Base-by-base conservation (phyloP, 1,140 invertebrate genomes). In the Stenopsyche tienmushanensis region DNA sequence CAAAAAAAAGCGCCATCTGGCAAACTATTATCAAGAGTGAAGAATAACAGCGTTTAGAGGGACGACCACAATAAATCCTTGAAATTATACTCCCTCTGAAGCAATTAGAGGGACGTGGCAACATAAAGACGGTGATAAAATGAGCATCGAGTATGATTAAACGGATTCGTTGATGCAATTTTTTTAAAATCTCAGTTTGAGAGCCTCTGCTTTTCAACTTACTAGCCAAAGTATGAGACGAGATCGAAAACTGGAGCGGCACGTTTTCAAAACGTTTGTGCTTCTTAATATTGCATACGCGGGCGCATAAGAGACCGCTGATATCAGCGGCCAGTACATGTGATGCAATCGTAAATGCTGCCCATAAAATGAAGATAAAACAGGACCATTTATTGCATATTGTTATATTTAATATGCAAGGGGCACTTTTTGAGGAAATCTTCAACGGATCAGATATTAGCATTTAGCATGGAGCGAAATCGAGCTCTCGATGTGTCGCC, bases 221-320 rank as follows among this genome's bases (percentile, higher is more conserved):
- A 34, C 13, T 13, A 34, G 13, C 45, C 7, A 49, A 49, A 17
- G n/a, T 8, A 21, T 17, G 17, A 52, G 44, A 58, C 59, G 60
- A 67, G 66, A 64, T 68, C 45, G 62, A 60, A 44, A 68, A 68
- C 62, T 68, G 62, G 66, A 64, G 55, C 66, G 62, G 66, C 66
- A 64, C 66, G 62, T 64, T 68, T 64, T 55, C 21, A 68, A 44
- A 67, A 67, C 44, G 18, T 24, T 13, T 45, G 65, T 57, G 34
- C 54, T 52, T 59, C 57, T 64, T 45, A 63, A 63, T 59, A 64
- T 52, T 64, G 26, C 53, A 58, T 64, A 54, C 55, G 34, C n/a
- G n/a, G 20, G 42, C 44, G 54, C 64, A 26, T 23, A 21, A 49
- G 45, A 49, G 20, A 15, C 45, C 15, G 20, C 45, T 8, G 45